Evolutionary conservation across 2,113 vertebrate genomes (phyloP).

Genomic region (Percina caprodes): DNA sequence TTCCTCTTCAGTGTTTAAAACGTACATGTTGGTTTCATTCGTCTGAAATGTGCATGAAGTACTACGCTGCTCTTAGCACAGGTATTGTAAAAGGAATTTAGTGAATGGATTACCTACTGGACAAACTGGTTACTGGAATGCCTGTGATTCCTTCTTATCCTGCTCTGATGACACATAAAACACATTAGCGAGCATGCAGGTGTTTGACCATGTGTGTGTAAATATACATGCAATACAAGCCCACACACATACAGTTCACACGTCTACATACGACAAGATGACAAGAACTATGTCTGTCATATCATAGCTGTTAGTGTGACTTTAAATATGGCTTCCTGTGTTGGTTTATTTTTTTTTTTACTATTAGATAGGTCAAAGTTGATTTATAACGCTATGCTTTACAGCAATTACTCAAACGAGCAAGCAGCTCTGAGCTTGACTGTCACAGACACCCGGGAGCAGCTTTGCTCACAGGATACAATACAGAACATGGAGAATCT

Average conservation of each 20-base stretch:
- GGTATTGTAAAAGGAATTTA: background rate
- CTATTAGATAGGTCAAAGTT: background rate
- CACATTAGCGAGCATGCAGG: background rate
- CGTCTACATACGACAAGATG: background rate
- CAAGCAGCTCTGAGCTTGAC: too few relatives aligned
- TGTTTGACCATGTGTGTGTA: background rate
- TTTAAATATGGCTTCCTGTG: constrained; percentile 33
- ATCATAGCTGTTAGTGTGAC: background rate
- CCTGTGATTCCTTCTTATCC: constrained; percentile 1
- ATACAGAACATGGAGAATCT: constrained; percentile 35
- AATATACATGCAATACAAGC: background rate
- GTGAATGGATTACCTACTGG: constrained; percentile 22
- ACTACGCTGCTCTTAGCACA: too few relatives aligned
- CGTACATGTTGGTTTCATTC: background rate
- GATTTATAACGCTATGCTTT: background rate
- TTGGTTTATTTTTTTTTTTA: background rate
- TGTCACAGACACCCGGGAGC: background rate
- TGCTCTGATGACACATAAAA: background rate
- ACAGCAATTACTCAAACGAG: background rate
- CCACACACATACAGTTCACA: background rate
- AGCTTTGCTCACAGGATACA: background rate
- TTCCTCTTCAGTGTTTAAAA: background rate
- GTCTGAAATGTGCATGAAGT: background rate
- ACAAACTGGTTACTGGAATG: constrained; percentile 28
- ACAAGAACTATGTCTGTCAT: background rate